Evolutionary conservation across 2,888 invertebrate species (phyloP), one percentile per base, ranked within the genome.

Genomic region (Meghimatium bilineatum): DNA sequence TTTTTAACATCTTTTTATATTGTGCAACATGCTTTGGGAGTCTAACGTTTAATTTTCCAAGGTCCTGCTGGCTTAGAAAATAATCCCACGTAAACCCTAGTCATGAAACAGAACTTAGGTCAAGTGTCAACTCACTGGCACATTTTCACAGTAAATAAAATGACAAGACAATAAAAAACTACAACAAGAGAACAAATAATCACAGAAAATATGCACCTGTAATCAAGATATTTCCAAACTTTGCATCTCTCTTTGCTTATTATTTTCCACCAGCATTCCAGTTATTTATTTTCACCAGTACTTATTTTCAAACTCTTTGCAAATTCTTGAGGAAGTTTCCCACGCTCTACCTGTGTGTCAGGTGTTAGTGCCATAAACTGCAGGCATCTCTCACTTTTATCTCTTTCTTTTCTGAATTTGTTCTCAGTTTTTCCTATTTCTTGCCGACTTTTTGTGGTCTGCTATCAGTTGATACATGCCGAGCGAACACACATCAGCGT

Each of bases 271-370:
- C 71, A 26, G 38, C 71, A 14, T 38, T 71, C 38, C 26, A 5
- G 10, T 71, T 38, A 26, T 71, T 38, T 71, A 44, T 44, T 71
- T 36, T 38, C 38, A 6, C n/a, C 3, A 71, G 26, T 36, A 26
- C 20, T 38, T 71, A 71, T 71, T 71, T 71, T 71, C 23, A 71
- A 38, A 36, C 38, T 38, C 32, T 20, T 20, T 32, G 66, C 32
- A 29, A 20, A 26, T 38, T 20, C 52, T 29, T 74, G 49, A 20
- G 74, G 26, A 74, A 74, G 52, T 74, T 74, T 74, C 74, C 74
- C 74, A 74, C 52, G 74, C 74, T 74, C 49, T 52, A 71, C 38
- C 36, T 49, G 49, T 74, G 29, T 74, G 49, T 23, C 74, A 52
- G 74, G 49, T 74, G 49, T 74, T 52, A 52, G 49, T 20, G 49